These are phyloP conservation scores for Bombyx mandarina DNA, from an alignment of 1,140 invertebrate species.

Conservation along the genomic window DNA sequence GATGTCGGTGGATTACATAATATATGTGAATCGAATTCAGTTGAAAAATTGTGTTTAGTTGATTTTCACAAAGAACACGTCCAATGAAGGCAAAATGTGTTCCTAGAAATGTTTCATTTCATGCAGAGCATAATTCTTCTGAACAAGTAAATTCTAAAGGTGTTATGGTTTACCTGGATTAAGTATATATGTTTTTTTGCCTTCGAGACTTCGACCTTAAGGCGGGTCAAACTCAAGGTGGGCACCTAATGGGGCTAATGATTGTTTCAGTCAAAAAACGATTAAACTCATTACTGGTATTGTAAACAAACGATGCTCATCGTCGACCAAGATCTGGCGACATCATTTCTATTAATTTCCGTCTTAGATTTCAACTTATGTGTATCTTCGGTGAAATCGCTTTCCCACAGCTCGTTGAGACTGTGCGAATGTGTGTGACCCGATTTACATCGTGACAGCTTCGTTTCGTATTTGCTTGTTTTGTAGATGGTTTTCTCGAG, in stretches of 20 bases:
- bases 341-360: neutral
- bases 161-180: no score
- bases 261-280: neutral
- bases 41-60: no score
- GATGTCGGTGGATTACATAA: no score
- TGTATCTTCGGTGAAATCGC: conserved; percentile 16
- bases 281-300: conserved; percentile 35
- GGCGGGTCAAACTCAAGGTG: neutral
- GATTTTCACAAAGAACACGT: no score
- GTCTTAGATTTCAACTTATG: neutral
- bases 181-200: no score
- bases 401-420: conserved; percentile 22
- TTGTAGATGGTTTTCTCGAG: conserved; percentile 39
- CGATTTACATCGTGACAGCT: conserved; percentile 29
- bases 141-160: no score
- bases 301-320: conserved; percentile 49
- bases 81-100: no score
- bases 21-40: no score
- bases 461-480: conserved; percentile 39
- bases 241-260: neutral
- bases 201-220: neutral
- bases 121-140: no score
- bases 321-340: conserved; percentile 29
- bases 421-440: conserved; percentile 31
- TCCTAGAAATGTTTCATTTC: no score